A percentile compares a stretch with the other conserved stretches of the same genome.
Evolutionary conservation across 1,140 invertebrate genomes (phyloP).

Genomic region (Heliconius congener): DNA sequence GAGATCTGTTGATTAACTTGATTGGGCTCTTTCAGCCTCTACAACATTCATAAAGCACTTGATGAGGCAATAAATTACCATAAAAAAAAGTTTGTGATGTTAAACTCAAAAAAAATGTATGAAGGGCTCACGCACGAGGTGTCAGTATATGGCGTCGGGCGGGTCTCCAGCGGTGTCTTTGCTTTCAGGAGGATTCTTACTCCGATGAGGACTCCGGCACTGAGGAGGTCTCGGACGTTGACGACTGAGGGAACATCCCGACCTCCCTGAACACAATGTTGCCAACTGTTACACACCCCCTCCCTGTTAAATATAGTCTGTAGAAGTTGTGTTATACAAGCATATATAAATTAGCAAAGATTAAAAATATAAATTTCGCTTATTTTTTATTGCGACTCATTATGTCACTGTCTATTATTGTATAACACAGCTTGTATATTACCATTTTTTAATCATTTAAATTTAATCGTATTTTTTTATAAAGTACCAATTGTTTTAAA

Average conservation of each 20-base stretch:
- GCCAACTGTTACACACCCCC: neutral
- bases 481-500: slow-evolving; percentile 38
- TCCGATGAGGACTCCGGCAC: slow-evolving; percentile 75
- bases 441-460: neutral
- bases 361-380: neutral
- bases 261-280: neutral
- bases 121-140: neutral
- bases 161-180: slow-evolving; percentile 56
- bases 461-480: slow-evolving; percentile 3
- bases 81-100: too few species aligned
- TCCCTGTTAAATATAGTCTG: neutral
- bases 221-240: slow-evolving; percentile 73
- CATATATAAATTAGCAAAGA: neutral
- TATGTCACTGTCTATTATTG: neutral
- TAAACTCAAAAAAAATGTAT: neutral
- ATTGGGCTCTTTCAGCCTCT: too few species aligned
- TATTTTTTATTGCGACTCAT: neutral
- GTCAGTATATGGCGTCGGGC: neutral
- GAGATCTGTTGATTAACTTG: too few species aligned
- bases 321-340: neutral
- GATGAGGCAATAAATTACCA: too few species aligned
- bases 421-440: neutral
- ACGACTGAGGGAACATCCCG: slow-evolving; percentile 60
- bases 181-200: slow-evolving; percentile 79
- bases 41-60: too few species aligned